Evolutionary conservation across 2,113 vertebrate species (phyloP).

Genomic region (Xerus inauris): DNA sequence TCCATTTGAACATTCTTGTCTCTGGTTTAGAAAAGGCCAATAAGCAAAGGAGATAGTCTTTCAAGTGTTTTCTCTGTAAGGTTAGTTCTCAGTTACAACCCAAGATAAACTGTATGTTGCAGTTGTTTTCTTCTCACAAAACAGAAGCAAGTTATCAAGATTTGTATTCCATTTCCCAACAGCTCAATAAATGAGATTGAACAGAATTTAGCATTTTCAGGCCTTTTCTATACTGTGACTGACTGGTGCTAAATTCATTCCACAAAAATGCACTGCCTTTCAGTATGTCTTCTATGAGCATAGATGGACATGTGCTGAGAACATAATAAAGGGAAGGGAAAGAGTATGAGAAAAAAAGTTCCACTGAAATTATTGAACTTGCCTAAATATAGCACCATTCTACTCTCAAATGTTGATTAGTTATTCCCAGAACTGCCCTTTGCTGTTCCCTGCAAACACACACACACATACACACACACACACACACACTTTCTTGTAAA

Average conservation of each 20-base stretch:
- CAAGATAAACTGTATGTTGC: not conserved
- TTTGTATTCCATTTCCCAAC: not conserved
- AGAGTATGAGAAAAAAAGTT: not conserved
- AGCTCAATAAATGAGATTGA: not conserved
- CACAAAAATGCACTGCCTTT: not conserved
- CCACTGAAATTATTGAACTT: not conserved
- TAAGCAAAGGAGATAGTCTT: not conserved
- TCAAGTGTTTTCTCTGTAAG: not conserved
- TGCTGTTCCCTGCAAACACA: not conserved
- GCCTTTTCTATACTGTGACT: not conserved
- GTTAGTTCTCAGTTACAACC: not conserved
- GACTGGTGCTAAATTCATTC: not conserved
- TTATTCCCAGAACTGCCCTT: constrained; percentile 4
- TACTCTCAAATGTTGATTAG: not conserved
- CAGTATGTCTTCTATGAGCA: not conserved
- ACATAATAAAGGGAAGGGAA: not conserved
- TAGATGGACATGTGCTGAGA: not conserved
- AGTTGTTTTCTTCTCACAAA: not conserved
- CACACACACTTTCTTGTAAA: not conserved
- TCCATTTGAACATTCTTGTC: not conserved
- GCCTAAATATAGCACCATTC: constrained; percentile 27
- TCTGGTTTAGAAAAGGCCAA: not conserved
- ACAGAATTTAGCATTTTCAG: not conserved
- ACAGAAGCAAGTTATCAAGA: not conserved
- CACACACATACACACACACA: not conserved